phyloP scores from a whole-genome alignment of 2,113 vertebrate species.

The Litocranius walleri region DNA sequence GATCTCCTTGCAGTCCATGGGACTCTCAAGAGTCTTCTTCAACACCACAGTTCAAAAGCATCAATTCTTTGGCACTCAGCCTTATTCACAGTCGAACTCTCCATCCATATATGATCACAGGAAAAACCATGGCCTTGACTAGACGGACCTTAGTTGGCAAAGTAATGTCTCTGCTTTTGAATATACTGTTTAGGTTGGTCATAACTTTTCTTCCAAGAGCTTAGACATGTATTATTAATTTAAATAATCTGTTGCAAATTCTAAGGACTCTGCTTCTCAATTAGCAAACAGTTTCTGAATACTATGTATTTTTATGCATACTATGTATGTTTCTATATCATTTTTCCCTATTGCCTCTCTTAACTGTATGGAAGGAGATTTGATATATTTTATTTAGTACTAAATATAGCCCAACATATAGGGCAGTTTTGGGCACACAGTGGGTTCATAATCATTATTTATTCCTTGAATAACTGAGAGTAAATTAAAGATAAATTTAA shows the following conservation, averaged over 20 bases:
- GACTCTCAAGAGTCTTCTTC: too few relatives aligned
- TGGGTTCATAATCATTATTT: not conserved
- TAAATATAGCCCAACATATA: not conserved
- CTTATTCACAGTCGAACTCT: too few relatives aligned
- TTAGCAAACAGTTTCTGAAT: not conserved
- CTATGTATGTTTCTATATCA: not conserved
- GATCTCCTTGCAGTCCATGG: too few relatives aligned
- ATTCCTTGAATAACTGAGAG: not conserved
- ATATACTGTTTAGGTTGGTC: too few relatives aligned
- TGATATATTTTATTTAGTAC: not conserved
- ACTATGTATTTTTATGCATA: not conserved
- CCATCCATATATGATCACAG: too few relatives aligned
- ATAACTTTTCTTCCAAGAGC: too few relatives aligned
- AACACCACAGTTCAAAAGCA: too few relatives aligned
- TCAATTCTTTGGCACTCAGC: too few relatives aligned
- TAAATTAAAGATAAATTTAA: not conserved
- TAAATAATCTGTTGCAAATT: not conserved
- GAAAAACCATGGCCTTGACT: too few relatives aligned
- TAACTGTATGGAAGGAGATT: not conserved
- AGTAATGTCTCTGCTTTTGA: too few relatives aligned
- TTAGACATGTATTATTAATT: not conserved
- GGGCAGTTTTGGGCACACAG: not conserved
- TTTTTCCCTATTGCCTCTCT: not conserved
- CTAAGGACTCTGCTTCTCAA: not conserved
- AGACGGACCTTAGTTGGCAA: too few relatives aligned